Conservation (phyloP, 2,888 invertebrate genomes). For the Galerucella nymphaeae region DNA sequence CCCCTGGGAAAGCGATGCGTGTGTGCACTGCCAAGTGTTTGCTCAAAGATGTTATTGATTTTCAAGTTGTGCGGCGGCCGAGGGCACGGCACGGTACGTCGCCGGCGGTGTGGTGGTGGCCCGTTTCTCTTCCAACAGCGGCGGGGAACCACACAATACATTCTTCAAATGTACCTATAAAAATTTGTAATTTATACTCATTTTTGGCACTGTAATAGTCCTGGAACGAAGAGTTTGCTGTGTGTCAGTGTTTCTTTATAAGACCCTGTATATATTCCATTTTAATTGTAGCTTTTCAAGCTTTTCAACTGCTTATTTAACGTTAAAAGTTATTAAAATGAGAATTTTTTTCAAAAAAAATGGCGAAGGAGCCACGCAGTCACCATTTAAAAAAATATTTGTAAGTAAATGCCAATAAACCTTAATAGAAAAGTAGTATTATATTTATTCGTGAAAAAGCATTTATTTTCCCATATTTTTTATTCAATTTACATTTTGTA, state of each 20-base stretch:
- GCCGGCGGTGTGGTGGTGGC: conserved; percentile 36
- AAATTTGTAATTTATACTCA: too few species aligned
- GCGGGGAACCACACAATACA: conserved; percentile 41
- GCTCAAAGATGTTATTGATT: conserved; percentile 67
- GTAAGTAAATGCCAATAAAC: background rate
- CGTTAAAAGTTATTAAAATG: too few species aligned
- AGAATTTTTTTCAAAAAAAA: background rate
- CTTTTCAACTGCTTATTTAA: too few species aligned
- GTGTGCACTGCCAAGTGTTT: conserved; percentile 66
- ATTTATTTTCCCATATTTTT: too few species aligned
- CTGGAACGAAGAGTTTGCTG: too few species aligned
- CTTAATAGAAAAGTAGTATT: background rate
- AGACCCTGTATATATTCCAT: too few species aligned
- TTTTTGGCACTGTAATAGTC: too few species aligned
- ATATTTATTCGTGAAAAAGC: too few species aligned
- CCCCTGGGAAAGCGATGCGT: conserved; percentile 63
- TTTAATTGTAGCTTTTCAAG: too few species aligned
- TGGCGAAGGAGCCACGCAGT: background rate
- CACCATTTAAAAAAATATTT: background rate
- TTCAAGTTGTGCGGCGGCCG: conserved; percentile 61
- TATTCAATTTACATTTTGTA: too few species aligned
- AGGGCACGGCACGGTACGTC: conserved; percentile 43
- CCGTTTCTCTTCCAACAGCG: conserved; percentile 55
- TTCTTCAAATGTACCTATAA: background rate
- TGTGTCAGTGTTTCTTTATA: too few species aligned